Evolutionary conservation across 2,113 vertebrate species (phyloP).

Genomic region (Malurus cyaneus): DNA sequence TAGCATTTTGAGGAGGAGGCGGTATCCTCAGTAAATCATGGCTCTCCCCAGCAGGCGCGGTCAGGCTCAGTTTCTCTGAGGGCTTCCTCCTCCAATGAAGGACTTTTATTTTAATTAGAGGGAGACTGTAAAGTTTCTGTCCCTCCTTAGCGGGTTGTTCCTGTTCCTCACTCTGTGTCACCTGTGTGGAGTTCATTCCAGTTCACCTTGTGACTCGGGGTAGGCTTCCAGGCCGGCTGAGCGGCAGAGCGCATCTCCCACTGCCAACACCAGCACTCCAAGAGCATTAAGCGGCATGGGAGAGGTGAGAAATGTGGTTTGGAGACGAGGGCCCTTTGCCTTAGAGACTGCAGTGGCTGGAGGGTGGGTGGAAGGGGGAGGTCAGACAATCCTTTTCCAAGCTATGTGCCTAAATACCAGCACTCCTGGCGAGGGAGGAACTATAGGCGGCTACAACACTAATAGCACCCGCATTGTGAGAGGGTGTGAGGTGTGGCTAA

Average conservation of each 20-base stretch:
- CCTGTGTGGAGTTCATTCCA: not conserved
- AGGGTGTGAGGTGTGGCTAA: constrained; percentile 41
- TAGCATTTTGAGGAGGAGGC: not conserved
- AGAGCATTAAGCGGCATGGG: not conserved
- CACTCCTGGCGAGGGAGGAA: constrained; percentile 5
- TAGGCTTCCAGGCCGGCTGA: not conserved
- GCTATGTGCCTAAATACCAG: constrained; percentile 47
- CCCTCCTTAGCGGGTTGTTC: not conserved
- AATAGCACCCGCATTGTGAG: constrained; percentile 24
- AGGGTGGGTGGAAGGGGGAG: not conserved
- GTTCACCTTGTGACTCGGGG: not conserved
- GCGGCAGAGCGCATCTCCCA: not conserved
- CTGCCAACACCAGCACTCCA: constrained; percentile 11
- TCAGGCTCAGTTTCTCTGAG: constrained; percentile 3
- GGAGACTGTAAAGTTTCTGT: not conserved
- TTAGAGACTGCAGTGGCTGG: constrained; percentile 19
- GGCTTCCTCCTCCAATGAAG: constrained; percentile 16
- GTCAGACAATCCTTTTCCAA: not conserved
- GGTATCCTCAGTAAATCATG: not conserved
- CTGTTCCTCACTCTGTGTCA: not conserved
- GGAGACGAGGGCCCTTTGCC: not conserved
- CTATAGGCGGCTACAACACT: constrained; percentile 38
- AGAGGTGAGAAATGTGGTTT: not conserved
- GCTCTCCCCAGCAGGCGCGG: not conserved
- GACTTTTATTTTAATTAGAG: not conserved